phyloP scores from a whole-genome alignment of 2,113 vertebrate species.

The Phrynocephalus versicolor region DNA sequence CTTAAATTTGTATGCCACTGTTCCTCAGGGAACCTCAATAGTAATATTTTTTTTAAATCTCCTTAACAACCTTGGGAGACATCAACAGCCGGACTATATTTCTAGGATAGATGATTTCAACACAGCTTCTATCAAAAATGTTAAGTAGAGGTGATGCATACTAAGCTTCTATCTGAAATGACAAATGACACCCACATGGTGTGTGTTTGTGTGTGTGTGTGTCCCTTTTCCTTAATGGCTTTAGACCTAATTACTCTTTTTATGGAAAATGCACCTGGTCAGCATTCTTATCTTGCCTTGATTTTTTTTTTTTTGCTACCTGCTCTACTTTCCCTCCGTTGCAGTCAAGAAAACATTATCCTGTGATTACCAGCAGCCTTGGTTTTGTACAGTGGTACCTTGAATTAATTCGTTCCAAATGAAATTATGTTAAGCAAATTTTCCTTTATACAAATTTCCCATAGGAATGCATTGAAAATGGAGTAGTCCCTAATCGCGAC shows the following conservation, averaged over 20 bases:
- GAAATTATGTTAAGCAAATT: too few relatives aligned
- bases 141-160: neutral
- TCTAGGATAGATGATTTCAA: neutral
- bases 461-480: too few relatives aligned
- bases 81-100: neutral
- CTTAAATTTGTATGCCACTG: neutral
- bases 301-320: constrained; percentile 36
- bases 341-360: neutral
- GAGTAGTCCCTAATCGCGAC: too few relatives aligned
- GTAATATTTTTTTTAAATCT: neutral
- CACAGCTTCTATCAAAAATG: too few relatives aligned
- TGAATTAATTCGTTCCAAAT: too few relatives aligned
- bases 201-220: too few relatives aligned
- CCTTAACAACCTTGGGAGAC: neutral
- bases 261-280: constrained; percentile 14
- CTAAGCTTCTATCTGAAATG: neutral
- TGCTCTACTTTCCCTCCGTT: constrained; percentile 20
- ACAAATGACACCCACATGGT: constrained; percentile 1
- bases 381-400: too few relatives aligned
- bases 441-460: too few relatives aligned
- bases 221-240: constrained; percentile 29
- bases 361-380: constrained; percentile 29
- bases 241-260: constrained; percentile 47
- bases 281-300: neutral
- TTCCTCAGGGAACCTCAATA: neutral